Percentiles rank a stretch among this genome's conserved stretches.
Conservation (phyloP, 2,797 vertebrate genomes). For the Siniperca scherzeri region DNA sequence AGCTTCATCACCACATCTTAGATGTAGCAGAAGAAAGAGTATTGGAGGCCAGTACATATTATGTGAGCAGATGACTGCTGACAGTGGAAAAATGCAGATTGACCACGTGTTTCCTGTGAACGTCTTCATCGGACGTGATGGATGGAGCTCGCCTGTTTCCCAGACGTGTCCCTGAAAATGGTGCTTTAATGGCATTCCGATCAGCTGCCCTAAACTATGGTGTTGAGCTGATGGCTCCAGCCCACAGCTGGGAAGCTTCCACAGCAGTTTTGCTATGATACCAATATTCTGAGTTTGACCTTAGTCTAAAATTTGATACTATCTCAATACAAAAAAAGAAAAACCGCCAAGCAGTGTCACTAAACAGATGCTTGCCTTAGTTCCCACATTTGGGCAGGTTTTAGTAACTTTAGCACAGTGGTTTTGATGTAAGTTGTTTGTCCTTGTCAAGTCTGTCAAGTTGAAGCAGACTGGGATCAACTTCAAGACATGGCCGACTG, state of each 20-base stretch:
- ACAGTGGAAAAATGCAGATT: conserved; percentile 38
- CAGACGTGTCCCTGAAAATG: conserved; percentile 51
- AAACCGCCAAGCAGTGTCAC: conserved; percentile 10
- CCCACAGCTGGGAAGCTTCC: conserved; percentile 50
- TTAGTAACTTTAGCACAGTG: neutral
- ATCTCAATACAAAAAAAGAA: conserved; percentile 19
- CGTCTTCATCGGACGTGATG: conserved; percentile 66
- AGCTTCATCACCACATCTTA: neutral
- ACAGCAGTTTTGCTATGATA: neutral
- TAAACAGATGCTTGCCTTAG: conserved; percentile 11
- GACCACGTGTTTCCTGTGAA: conserved; percentile 57
- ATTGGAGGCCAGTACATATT: conserved; percentile 3
- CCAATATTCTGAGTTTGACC: conserved; percentile 38
- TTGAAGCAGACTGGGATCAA: conserved; percentile 15
- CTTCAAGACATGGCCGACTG: conserved; percentile 4
- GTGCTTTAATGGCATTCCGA: conserved; percentile 65
- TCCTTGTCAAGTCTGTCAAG: conserved; percentile 21
- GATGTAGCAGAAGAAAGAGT: neutral
- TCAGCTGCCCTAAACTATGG: conserved; percentile 53
- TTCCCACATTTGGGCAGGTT: conserved; percentile 20
- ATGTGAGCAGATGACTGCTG: conserved; percentile 45
- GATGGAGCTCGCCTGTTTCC: conserved; percentile 52
- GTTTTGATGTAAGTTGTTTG: conserved; percentile 28
- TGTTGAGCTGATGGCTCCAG: conserved; percentile 51
- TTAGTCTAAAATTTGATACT: conserved; percentile 21